Evolutionary conservation across 2,888 invertebrate genomes (phyloP), one percentile per base, ranked within the genome.

Genomic region (Halocaridina rubra): DNA sequence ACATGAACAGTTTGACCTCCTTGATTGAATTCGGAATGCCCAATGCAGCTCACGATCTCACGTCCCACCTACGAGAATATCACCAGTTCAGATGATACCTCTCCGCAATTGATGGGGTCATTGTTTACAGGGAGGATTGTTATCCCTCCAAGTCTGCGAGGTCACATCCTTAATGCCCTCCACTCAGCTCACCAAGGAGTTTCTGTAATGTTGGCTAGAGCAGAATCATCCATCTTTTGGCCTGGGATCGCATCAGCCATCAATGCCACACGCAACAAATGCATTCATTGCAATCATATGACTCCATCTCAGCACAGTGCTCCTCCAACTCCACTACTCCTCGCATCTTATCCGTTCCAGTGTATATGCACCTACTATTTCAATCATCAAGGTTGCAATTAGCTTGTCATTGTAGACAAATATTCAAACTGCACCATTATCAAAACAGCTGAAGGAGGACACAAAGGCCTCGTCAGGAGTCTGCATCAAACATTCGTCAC

Each of bases 341-440:
- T 13, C 0, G 39, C 84, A 16, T 16, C 22, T 3, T 79, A 79
- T 46, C 79, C 79, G 8, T 84, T 79, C 46, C 78, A 84, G 64
- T 72, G 72, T 61, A 19, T 79, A 19, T 29, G 30, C 27, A 29
- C 72, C 0, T 39, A 79, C 59, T 84, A 57, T 29, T 84, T 79
- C 29, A 72, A 84, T 39, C 39, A 72, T 46, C 1, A 22, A 22
- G 53, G 74, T 13, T n/a, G 2, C n/a, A 74, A 75, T 13, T 84
- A 84, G 32, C 57, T 84, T 10, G 74, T 80, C 1, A 29, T 71
- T 30, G 75, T 80, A n/a, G 84, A 84, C 32, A 27, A 75, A 5
- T 80, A 75, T 57, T 27, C 19, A 16, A 75, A 80, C 57, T 84
- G 80, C 53, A 72, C 80, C n/a, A 75, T 80, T 39, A 53, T 80